These are phyloP conservation scores for Suillia variegata DNA, from an alignment of 2,888 invertebrate genomes.

Conservation along the genomic window DNA sequence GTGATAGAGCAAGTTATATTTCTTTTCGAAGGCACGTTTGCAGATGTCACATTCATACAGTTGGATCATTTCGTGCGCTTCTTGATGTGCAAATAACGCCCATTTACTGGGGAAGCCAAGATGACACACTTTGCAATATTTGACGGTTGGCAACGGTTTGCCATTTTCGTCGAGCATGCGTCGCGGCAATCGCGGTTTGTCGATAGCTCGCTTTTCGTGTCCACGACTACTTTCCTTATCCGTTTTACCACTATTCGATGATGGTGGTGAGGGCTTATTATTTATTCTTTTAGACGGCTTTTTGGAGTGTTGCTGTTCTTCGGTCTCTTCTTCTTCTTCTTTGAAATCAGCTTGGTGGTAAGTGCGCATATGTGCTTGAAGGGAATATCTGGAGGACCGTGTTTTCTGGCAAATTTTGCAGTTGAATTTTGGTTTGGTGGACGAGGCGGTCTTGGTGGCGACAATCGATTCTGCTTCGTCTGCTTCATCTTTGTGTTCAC, in stretches of 20 bases:
- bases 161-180: background rate
- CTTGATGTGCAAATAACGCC: slow-evolving; percentile 29
- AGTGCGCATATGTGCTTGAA: slow-evolving; percentile 31
- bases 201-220: background rate
- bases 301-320: slow-evolving; percentile 10
- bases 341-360: too few relatives aligned
- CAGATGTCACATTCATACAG: slow-evolving; percentile 32
- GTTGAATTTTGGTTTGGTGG: slow-evolving; percentile 22
- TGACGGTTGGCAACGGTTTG: background rate
- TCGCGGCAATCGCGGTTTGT: slow-evolving; percentile 4
- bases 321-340: too few relatives aligned
- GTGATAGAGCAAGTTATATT: slow-evolving; percentile 31
- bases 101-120: slow-evolving; percentile 32
- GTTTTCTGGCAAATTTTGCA: slow-evolving; percentile 31
- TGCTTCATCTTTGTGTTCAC: slow-evolving; percentile 29
- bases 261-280: slow-evolving; percentile 9
- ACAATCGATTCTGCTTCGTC: too few relatives aligned
- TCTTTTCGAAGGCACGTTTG: slow-evolving; percentile 31
- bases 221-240: too few relatives aligned
- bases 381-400: slow-evolving; percentile 29
- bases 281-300: slow-evolving; percentile 11
- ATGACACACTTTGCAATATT: slow-evolving; percentile 31
- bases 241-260: background rate
- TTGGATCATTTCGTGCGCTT: slow-evolving; percentile 27
- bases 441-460: too few relatives aligned